phyloP scores from a whole-genome alignment of 2,888 invertebrate genomes.

The Apomyelois bistriatella region DNA sequence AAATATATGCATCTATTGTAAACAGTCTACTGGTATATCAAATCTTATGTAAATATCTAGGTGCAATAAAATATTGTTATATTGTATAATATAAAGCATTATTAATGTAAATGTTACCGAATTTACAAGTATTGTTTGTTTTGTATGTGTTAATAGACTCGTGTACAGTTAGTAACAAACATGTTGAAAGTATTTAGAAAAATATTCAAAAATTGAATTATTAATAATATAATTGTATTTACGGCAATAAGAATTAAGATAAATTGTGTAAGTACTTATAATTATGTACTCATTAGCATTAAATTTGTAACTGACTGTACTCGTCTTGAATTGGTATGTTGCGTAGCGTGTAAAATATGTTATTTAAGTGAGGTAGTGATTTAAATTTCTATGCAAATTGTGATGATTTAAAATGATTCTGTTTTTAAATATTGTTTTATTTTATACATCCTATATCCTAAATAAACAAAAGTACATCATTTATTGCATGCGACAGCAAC shows the following conservation, averaged over 20 bases:
- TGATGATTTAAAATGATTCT: conserved; percentile 63
- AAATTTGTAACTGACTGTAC: conserved; percentile 19
- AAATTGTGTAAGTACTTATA: background rate
- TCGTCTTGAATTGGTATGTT: conserved; percentile 18
- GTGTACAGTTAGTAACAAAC: conserved; percentile 16
- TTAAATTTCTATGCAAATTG: conserved; percentile 62
- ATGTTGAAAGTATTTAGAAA: conserved; percentile 8
- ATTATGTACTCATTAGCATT: conserved; percentile 16
- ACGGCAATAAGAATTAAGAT: conserved; percentile 10
- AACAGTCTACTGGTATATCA: conserved; percentile 12
- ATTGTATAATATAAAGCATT: conserved; percentile 19
- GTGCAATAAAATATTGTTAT: conserved; percentile 26
- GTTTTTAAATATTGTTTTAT: conserved; percentile 55
- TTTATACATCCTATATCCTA: conserved; percentile 18
- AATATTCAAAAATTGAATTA: conserved; percentile 1
- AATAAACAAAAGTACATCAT: background rate
- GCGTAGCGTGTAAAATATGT: conserved; percentile 25
- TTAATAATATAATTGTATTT: conserved; percentile 6
- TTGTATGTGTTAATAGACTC: background rate
- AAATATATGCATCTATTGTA: background rate
- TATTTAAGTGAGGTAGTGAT: conserved; percentile 47
- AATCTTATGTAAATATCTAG: conserved; percentile 30
- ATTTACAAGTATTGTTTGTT: conserved; percentile 12
- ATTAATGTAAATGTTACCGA: conserved; percentile 19
- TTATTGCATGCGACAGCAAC: too few species aligned